phyloP scores from a whole-genome alignment of 2,797 vertebrate species.

The Falco berigora region DNA sequence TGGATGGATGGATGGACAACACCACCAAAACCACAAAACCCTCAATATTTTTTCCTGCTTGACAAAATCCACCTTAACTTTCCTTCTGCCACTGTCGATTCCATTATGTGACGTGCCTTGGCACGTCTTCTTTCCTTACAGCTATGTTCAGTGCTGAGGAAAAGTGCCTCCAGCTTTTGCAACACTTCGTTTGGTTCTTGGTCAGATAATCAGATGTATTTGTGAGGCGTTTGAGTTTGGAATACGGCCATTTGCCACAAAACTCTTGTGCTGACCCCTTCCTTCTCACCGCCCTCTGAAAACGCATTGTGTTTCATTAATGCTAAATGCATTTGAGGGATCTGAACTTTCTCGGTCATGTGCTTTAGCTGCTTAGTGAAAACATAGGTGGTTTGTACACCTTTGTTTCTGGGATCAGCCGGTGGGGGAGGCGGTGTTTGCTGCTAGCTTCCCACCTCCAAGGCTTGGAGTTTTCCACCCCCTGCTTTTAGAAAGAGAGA shows the following conservation, averaged over 20 bases:
- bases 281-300: neutral
- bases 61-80: neutral
- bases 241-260: neutral
- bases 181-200: neutral
- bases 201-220: neutral
- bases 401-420: constrained; percentile 27
- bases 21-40: neutral
- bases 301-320: neutral
- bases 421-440: neutral
- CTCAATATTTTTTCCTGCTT: neutral
- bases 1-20: no score
- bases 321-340: neutral
- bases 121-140: neutral
- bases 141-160: neutral
- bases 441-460: neutral
- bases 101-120: fast-evolving
- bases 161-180: neutral
- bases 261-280: neutral
- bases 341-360: neutral
- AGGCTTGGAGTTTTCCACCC: neutral
- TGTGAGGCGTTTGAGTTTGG: neutral
- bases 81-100: neutral
- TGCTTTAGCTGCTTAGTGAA: neutral
- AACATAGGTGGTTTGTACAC: neutral
- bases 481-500: neutral